Percentiles rank a stretch among this genome's conserved stretches.
Evolutionary conservation across 2,797 vertebrate genomes (phyloP).

Genomic region (Anableps anableps): DNA sequence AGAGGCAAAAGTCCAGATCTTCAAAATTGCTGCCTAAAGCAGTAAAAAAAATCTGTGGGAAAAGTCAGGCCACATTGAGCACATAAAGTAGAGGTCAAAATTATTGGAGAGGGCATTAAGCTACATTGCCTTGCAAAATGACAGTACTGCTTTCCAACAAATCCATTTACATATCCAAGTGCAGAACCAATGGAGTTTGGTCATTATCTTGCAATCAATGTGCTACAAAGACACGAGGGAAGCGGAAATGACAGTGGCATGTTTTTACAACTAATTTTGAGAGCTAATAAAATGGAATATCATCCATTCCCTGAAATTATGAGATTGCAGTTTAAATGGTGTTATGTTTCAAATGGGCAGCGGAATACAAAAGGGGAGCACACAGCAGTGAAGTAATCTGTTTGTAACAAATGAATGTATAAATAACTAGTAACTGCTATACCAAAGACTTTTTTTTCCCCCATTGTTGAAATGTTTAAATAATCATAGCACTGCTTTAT

Average conservation of each 20-base stretch:
- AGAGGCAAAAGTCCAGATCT: slow-evolving; percentile 59
- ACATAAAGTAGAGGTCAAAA: slow-evolving; percentile 60
- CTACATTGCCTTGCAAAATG: slow-evolving; percentile 64
- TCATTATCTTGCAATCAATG: slow-evolving; percentile 55
- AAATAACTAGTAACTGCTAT: not conserved
- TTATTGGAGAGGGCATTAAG: slow-evolving; percentile 67
- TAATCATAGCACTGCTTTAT: not conserved
- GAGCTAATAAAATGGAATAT: slow-evolving; percentile 2
- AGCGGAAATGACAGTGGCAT: slow-evolving; percentile 22
- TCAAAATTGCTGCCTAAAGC: slow-evolving; percentile 53
- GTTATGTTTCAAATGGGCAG: not conserved
- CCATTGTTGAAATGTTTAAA: not conserved
- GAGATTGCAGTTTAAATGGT: not conserved
- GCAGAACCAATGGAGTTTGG: slow-evolving; percentile 47
- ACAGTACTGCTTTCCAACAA: slow-evolving; percentile 39
- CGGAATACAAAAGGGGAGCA: not conserved
- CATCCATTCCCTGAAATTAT: not conserved
- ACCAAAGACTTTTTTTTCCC: not conserved
- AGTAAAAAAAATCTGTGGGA: slow-evolving; percentile 43
- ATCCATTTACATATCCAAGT: slow-evolving; percentile 57
- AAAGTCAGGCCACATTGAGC: slow-evolving; percentile 70
- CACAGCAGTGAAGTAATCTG: not conserved
- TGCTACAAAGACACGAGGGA: slow-evolving; percentile 23
- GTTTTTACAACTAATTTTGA: slow-evolving; percentile 33
- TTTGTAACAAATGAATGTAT: not conserved